Base-by-base conservation (phyloP, 2,113 vertebrate species). In the Eptatretus burgeri region DNA sequence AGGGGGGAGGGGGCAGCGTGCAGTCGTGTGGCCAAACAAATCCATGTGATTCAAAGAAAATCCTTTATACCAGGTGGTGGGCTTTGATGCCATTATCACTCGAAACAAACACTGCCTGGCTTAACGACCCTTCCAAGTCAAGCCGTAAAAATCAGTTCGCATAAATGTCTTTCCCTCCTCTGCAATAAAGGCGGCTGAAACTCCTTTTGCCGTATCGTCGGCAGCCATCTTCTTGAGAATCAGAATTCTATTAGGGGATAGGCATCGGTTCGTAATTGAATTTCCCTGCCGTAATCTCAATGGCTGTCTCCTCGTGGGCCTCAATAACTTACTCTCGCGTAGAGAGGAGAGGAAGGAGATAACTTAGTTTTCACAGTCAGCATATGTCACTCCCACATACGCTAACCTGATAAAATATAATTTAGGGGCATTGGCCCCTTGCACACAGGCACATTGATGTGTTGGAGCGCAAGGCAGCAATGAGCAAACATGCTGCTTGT, bases 261-360 rank as follows among this genome's bases (percentile, higher is more conserved):
- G 89, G 93, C 84, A 89, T 80, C 84, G 89, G 89, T 91, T 89
- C 83, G 82, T 94, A 96, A 98, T 96, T 96, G 89, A 87, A 93
- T 98, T 93, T 89, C 78, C 78, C 76, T 81, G 80, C 27, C 79
- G 84, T 89, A 93, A 93, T 94, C 88, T 93, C 82, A 84, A 86
- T 93, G 82, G 85, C 82, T 86, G 85, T 87, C 88, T 87, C 80
- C 81, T 81, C 81, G 78, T 80, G 77, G 56, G 56, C 81, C 82
- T 81, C 85, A 87, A 85, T 89, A 93, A 94, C 85, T 93, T 88
- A 93, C 81, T 86, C 84, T 81, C 80, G 69, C 77, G 75, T 81
- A 80, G 56, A 20, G 20, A 20, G 56, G n/a, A 60, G n/a, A 20
- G 56, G 56, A 60, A 77, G 79, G 68, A 79, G 83, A 93, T 93